Percentiles rank a stretch among this genome's conserved stretches.
Evolutionary conservation across 37 sponge, comb jelly and placozoan species (phyloP).

Genomic region (Diacarnus erythraeanus): DNA sequence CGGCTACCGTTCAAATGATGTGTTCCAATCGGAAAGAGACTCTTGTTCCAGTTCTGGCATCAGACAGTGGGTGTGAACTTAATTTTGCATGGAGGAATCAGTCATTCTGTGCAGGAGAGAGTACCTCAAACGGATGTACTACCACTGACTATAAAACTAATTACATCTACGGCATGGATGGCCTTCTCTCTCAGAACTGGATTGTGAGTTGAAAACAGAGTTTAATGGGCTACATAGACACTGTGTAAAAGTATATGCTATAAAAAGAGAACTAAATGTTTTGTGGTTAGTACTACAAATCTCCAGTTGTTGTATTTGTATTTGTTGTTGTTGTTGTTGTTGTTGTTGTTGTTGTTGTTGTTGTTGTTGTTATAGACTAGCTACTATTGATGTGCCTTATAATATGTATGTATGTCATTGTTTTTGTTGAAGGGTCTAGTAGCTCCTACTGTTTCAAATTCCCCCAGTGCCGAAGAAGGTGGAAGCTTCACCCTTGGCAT

Average conservation of each 20-base stretch:
- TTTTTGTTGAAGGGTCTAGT: background rate
- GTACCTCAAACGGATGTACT: conserved; percentile 12
- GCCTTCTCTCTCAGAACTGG: conserved; percentile 28
- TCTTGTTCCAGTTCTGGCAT: conserved; percentile 22
- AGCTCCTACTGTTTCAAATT: background rate
- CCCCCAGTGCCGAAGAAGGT: background rate
- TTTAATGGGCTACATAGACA: no score
- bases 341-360: background rate
- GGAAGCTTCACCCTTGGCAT: conserved; percentile 50
- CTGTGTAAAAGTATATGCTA: no score
- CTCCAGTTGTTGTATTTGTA: no score
- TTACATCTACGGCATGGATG: conserved; percentile 29
- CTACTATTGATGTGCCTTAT: background rate
- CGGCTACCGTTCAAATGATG: conserved; percentile 20
- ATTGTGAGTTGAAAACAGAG: no score
- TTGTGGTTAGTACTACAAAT: no score
- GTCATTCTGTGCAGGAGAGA: conserved; percentile 30
- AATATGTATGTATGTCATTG: background rate
- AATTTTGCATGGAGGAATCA: conserved; percentile 41
- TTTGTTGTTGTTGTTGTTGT: no score
- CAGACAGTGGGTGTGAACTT: conserved; percentile 33
- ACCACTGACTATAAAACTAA: conserved; percentile 4
- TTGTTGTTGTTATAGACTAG: background rate
- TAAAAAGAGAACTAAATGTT: no score
- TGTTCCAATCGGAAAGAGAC: conserved; percentile 15